Conservation (phyloP, 2,797 vertebrate genomes). For the Rhabdophis nuchalis region DNA sequence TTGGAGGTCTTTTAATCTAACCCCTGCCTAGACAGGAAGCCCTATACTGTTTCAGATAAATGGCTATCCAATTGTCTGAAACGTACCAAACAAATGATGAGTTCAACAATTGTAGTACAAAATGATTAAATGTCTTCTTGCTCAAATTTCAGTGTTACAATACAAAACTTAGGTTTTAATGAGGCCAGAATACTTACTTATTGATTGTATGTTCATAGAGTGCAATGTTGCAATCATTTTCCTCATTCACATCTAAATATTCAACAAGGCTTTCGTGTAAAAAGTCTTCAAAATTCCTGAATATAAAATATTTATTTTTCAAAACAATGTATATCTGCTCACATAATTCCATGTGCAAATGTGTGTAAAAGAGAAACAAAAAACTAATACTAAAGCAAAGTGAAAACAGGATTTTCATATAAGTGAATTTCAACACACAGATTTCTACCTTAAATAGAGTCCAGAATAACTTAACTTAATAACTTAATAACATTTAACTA, state of each 20-base stretch:
- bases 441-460: not conserved
- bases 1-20: too few species aligned
- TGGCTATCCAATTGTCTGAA: too few species aligned
- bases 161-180: not conserved
- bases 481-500: not conserved
- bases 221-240: constrained; percentile 96
- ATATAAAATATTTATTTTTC: not conserved
- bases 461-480: not conserved
- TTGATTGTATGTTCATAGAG: constrained; percentile 91
- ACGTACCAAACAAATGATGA: too few species aligned
- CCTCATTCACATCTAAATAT: constrained; percentile 97
- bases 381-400: not conserved
- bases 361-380: not conserved
- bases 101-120: too few species aligned
- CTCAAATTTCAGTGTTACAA: constrained; percentile 9
- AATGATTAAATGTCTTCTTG: not conserved
- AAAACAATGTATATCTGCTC: not conserved
- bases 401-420: not conserved
- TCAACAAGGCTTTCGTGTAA: constrained; percentile 95
- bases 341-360: not conserved
- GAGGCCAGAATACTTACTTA: constrained; percentile 77
- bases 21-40: too few species aligned
- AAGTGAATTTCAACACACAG: not conserved
- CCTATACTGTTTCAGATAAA: too few species aligned
- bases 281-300: constrained; percentile 96